A percentile compares a stretch with the other conserved stretches of the same genome.
Evolutionary conservation across 1,140 invertebrate genomes (phyloP).

Genomic region (Andricus grossulariae): DNA sequence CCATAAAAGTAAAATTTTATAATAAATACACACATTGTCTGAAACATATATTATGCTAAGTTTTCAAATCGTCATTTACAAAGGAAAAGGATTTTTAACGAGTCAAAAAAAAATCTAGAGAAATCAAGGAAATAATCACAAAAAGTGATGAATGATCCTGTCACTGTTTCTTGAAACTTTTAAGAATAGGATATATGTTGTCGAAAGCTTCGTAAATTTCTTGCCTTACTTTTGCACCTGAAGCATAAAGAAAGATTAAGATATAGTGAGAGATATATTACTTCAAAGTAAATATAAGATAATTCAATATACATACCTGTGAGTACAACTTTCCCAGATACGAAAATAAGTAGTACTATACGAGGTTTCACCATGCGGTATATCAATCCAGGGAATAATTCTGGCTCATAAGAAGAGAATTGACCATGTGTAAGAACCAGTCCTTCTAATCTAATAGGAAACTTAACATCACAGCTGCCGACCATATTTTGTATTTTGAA

Average conservation of each 20-base stretch:
- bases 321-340: constrained; percentile 98
- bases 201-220: constrained; percentile 99
- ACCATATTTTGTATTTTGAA: constrained; percentile 99
- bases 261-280: constrained; percentile 13
- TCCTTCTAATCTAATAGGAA: constrained; percentile 98
- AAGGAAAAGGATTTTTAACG: no score
- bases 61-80: no score
- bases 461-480: constrained; percentile 99
- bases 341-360: constrained; percentile 99
- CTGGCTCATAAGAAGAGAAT: constrained; percentile 97
- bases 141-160: constrained; percentile 34
- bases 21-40: no score
- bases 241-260: constrained; percentile 46
- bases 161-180: constrained; percentile 97
- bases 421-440: constrained; percentile 97
- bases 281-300: constrained; percentile 38
- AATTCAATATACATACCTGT: constrained; percentile 80
- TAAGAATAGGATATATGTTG: constrained; percentile 99
- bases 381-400: constrained; percentile 98
- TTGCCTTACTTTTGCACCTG: constrained; percentile 96
- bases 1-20: no score
- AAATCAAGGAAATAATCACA: constrained; percentile 10
- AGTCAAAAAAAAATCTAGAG: not conserved
- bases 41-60: no score
- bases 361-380: constrained; percentile 99